Percentiles rank a stretch among this genome's conserved stretches.
Evolutionary conservation across 2,113 vertebrate genomes (phyloP).

Genomic region (Salvelinus fontinalis): DNA sequence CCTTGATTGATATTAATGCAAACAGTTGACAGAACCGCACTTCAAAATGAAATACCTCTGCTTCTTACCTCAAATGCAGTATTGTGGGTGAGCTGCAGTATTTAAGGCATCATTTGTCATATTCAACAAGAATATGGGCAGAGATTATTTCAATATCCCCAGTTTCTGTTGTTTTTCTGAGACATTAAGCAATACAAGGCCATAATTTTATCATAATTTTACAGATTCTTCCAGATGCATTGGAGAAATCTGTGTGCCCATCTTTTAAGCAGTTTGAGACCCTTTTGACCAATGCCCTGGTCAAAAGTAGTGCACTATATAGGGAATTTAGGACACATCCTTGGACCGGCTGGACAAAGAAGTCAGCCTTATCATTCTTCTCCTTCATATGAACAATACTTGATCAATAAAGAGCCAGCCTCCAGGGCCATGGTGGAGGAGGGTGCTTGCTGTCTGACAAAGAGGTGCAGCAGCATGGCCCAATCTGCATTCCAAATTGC

Average conservation of each 20-base stretch:
- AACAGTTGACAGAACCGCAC: constrained; percentile 49
- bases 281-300: no score
- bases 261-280: not conserved
- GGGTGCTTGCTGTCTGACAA: not conserved
- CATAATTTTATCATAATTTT: constrained; percentile 52
- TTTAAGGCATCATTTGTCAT: constrained; percentile 53
- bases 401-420: constrained; percentile 40
- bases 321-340: no score
- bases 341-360: not conserved
- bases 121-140: constrained; percentile 56
- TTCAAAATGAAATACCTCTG: constrained; percentile 44
- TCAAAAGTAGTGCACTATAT: no score
- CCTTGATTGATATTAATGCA: constrained; percentile 51
- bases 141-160: constrained; percentile 18
- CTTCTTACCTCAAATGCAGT: constrained; percentile 54
- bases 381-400: not conserved
- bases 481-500: not conserved
- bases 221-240: constrained; percentile 14
- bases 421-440: not conserved
- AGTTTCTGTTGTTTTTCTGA: constrained; percentile 51
- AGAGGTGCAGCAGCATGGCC: not conserved
- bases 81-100: constrained; percentile 43
- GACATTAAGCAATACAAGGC: constrained; percentile 54
- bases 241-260: not conserved
- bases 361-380: constrained; percentile 7